A percentile compares a stretch with the other conserved stretches of the same genome.
Conservation (phyloP, 2,113 vertebrate genomes). For the Prinia subflava region DNA sequence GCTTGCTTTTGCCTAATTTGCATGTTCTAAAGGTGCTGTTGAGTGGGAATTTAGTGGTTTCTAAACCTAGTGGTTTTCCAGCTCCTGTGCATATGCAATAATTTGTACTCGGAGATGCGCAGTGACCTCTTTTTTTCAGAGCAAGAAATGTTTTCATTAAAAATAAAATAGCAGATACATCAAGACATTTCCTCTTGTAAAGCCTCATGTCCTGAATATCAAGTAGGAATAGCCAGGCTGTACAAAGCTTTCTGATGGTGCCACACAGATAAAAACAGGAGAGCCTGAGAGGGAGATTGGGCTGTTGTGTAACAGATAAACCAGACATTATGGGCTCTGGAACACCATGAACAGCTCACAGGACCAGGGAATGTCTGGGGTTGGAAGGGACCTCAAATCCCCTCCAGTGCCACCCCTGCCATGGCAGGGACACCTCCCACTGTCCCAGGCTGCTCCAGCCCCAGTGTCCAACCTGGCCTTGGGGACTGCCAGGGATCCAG, state of each 20-base stretch:
- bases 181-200: conserved; percentile 23
- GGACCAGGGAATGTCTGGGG: background rate
- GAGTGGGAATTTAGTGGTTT: background rate
- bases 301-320: background rate
- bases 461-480: background rate
- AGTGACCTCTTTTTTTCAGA: conserved; percentile 26
- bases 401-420: accelerated
- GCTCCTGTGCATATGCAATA: background rate
- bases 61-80: background rate
- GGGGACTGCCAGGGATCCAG: background rate
- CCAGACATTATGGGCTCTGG: background rate
- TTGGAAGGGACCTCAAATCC: accelerated
- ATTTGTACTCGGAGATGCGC: background rate
- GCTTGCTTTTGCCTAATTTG: background rate
- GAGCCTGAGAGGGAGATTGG: background rate
- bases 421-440: background rate
- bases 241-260: background rate
- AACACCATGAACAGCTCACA: background rate
- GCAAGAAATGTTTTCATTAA: conserved; percentile 57
- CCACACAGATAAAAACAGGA: background rate
- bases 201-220: conserved; percentile 36
- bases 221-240: background rate
- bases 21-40: background rate
- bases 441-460: background rate
- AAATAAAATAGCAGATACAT: conserved; percentile 53